phyloP scores from a whole-genome alignment of 2,113 vertebrate species.

The Alouatta palliata region DNA sequence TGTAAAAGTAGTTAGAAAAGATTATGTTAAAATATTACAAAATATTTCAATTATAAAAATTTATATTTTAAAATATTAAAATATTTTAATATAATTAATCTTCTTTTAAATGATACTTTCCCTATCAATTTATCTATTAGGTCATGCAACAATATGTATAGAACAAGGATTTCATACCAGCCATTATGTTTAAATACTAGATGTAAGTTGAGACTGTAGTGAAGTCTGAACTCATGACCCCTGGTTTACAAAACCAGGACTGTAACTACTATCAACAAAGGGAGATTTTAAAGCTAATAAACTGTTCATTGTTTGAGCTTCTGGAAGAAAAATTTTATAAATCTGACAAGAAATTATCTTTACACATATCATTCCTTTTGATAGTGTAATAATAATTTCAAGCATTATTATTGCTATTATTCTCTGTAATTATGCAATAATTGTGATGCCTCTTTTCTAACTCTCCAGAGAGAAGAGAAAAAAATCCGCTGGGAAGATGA shows the following conservation, averaged over 20 bases:
- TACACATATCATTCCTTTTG: constrained; percentile 39
- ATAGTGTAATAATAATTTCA: constrained; percentile 46
- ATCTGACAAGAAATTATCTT: constrained; percentile 23
- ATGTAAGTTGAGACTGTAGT: background rate
- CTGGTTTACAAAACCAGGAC: background rate
- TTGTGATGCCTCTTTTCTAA: constrained; percentile 51
- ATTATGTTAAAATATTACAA: background rate
- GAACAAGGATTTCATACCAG: background rate
- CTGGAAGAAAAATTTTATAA: constrained; percentile 39
- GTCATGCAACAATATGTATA: background rate
- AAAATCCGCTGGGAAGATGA: constrained; percentile 60
- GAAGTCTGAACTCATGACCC: background rate
- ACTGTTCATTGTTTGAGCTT: constrained; percentile 28
- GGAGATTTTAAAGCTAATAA: background rate
- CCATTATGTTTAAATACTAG: background rate
- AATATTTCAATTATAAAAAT: no score
- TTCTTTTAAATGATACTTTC: background rate
- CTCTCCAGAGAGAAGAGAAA: constrained; percentile 53
- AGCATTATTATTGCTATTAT: constrained; percentile 58
- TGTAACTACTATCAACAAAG: background rate
- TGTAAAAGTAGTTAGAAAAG: background rate
- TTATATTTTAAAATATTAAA: no score
- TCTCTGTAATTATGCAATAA: constrained; percentile 66
- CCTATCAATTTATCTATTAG: background rate
- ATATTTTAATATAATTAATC: no score